Evolutionary conservation across 2,797 vertebrate genomes (phyloP), one percentile per base, ranked within the genome.

Genomic region (Vultur gryphus): DNA sequence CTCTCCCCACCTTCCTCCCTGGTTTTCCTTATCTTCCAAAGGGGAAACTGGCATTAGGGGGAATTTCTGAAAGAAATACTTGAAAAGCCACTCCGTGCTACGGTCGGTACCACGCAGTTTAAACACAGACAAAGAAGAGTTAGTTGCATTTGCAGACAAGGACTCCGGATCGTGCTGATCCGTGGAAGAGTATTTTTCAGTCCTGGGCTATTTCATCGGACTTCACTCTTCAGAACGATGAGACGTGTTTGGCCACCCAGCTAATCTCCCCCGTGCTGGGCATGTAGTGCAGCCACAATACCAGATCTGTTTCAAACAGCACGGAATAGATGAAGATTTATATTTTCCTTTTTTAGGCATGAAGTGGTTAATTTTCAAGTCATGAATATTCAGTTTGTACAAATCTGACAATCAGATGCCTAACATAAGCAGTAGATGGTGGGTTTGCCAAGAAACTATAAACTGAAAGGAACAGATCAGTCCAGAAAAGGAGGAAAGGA

Each of bases 391-490:
- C 97, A 97, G 91, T 93, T 96, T 89, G 96, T 93, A 96, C 97
- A 90, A 96, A 98, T 97, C 98, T 98, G 97, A 98, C 97, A 97
- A 96, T 98, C 98, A 97, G 98, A 97, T 97, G 97, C 98, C 97
- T 97, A 97, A 96, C 97, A 98, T 97, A 97, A 98, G 98, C 98
- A 97, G 96, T 96, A 93, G 97, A 97, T 97, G 93, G 57, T 83
- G 96, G 96, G 91, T 96, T 98, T 98, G 97, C 98, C 97, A 98
- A 98, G 97, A 97, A 97, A 97, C 95, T 97, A 97, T 97, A 98
- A 98, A 98, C 98, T 97, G 97, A 93, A 96, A 95, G 78, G 97
- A 97, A 66, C 97, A 97, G 96, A 97, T 97, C 97, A 97, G 97
- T 98, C 97, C 97, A 97, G 97, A 96, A 97, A 97, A 94, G 84